phyloP scores from a whole-genome alignment of 2,797 vertebrate genomes.

The Hoplostethus atlanticus region DNA sequence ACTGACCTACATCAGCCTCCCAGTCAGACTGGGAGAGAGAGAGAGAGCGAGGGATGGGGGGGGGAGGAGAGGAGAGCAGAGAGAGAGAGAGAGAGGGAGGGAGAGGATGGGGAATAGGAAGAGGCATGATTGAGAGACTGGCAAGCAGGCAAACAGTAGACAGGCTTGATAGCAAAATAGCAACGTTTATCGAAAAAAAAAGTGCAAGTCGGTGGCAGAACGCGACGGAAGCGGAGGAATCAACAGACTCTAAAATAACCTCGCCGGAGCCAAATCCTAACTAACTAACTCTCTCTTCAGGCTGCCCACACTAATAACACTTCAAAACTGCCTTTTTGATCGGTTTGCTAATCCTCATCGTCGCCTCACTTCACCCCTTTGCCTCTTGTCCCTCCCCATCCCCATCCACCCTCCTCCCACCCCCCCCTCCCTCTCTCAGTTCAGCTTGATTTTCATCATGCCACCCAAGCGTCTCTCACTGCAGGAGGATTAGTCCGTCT shows the following conservation, averaged over 20 bases:
- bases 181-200: slow-evolving; percentile 38
- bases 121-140: slow-evolving; percentile 52
- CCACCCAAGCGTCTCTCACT: slow-evolving; percentile 61
- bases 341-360: slow-evolving; percentile 58
- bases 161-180: slow-evolving; percentile 27
- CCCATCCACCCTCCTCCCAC: slow-evolving; percentile 10
- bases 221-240: background rate
- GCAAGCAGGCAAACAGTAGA: slow-evolving; percentile 24
- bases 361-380: slow-evolving; percentile 53
- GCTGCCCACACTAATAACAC: slow-evolving; percentile 19
- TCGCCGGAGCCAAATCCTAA: slow-evolving; percentile 25
- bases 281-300: slow-evolving; percentile 35
- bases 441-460: slow-evolving; percentile 63
- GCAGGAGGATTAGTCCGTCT: slow-evolving; percentile 86
- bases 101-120: slow-evolving; percentile 29
- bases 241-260: slow-evolving; percentile 15
- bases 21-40: slow-evolving; percentile 63
- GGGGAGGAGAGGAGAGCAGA: slow-evolving; percentile 24
- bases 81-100: slow-evolving; percentile 20
- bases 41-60: background rate
- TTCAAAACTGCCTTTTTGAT: slow-evolving; percentile 44
- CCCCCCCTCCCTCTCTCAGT: slow-evolving; percentile 36
- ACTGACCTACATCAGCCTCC: slow-evolving; percentile 83
- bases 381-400: slow-evolving; percentile 34
- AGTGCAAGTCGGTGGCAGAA: slow-evolving; percentile 23